These are phyloP conservation scores for Parnassius smintheus DNA, from an alignment of 2,888 invertebrate species.

Conservation along the genomic window DNA sequence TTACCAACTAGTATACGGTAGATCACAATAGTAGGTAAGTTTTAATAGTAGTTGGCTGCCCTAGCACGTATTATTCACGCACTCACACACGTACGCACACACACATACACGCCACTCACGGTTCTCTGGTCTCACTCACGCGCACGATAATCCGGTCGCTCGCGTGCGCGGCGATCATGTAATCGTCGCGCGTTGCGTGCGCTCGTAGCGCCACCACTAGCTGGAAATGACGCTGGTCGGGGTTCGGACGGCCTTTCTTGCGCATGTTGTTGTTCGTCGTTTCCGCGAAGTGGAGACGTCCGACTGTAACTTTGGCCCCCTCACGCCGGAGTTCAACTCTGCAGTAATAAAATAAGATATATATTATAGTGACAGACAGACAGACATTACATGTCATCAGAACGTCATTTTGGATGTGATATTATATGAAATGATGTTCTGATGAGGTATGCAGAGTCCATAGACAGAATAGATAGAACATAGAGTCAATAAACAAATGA, in stretches of 20 bases:
- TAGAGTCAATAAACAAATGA: no score
- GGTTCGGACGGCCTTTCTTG: slow-evolving; percentile 99
- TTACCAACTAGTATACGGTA: no score
- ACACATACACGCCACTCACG: background rate
- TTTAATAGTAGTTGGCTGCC: no score
- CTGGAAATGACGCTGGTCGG: slow-evolving; percentile 98
- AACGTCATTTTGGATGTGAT: no score
- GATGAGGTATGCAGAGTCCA: no score
- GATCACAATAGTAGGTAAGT: no score
- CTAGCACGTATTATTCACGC: no score
- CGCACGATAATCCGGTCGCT: slow-evolving; percentile 98
- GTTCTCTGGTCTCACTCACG: slow-evolving; percentile 79
- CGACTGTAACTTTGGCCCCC: slow-evolving; percentile 96
- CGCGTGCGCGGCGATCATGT: slow-evolving; percentile 91
- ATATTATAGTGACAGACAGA: background rate
- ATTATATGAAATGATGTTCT: no score
- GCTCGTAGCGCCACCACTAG: slow-evolving; percentile 96
- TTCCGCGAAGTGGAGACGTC: slow-evolving; percentile 98
- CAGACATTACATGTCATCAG: no score
- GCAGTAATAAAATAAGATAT: slow-evolving; percentile 19
- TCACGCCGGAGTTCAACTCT: slow-evolving; percentile 93
- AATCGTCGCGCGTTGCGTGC: slow-evolving; percentile 89
- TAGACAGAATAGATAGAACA: no score
- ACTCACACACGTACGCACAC: no score
- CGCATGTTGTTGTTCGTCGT: slow-evolving; percentile 99